phyloP scores from a whole-genome alignment of 2,113 vertebrate species.

The Orycteropus afer region DNA sequence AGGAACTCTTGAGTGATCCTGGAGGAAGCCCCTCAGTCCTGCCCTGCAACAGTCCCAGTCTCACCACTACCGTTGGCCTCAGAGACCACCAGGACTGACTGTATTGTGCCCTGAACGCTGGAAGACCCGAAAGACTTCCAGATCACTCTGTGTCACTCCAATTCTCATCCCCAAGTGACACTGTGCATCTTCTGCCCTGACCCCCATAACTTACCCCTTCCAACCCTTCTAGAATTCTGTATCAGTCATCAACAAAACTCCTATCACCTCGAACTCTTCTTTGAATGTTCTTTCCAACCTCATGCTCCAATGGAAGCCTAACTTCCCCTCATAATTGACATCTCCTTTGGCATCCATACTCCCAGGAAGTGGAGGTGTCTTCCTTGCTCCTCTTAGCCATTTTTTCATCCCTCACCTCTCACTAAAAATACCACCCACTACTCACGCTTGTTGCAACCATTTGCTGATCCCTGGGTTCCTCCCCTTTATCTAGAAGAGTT shows the following conservation, averaged over 20 bases:
- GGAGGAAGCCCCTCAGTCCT: background rate
- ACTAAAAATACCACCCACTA: background rate
- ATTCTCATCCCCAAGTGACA: background rate
- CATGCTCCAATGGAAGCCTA: background rate
- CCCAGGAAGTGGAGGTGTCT: background rate
- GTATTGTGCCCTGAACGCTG: background rate
- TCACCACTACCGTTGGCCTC: background rate
- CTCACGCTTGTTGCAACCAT: background rate
- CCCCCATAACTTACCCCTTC: background rate
- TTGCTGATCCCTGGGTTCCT: background rate
- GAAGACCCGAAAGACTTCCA: background rate
- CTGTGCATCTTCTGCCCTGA: background rate
- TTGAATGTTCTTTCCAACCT: background rate
- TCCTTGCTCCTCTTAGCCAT: background rate
- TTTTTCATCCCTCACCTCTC: background rate
- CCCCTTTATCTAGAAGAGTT: background rate
- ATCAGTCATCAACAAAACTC: background rate
- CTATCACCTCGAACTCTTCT: background rate
- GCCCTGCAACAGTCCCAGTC: background rate
- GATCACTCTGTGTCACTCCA: background rate
- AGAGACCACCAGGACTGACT: background rate
- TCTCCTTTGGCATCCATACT: background rate
- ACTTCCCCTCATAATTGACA: background rate
- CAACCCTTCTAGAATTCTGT: background rate
- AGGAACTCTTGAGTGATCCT: background rate